phyloP scores from a whole-genome alignment of 2,113 vertebrate genomes.

The Scomber colias region DNA sequence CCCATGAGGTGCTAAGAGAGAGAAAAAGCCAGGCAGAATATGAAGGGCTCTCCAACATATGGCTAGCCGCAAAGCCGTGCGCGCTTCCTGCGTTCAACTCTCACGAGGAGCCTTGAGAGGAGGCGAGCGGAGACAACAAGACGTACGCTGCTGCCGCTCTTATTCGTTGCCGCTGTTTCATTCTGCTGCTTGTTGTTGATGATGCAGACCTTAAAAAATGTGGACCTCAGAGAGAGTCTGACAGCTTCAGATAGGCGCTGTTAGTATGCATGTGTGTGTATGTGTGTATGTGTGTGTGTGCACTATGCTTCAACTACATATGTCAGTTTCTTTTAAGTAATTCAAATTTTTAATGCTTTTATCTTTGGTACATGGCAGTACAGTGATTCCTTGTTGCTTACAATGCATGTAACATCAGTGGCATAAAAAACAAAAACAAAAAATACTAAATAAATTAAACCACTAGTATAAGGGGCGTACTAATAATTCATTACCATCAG shows the following conservation, averaged over 20 bases:
- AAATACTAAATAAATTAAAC: too few relatives aligned
- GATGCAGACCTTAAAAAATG: slow-evolving; percentile 18
- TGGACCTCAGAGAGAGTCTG: slow-evolving; percentile 43
- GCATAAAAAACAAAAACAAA: too few relatives aligned
- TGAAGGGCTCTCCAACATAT: slow-evolving; percentile 57
- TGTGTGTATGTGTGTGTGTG: background rate
- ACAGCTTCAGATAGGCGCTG: slow-evolving; percentile 38
- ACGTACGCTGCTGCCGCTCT: background rate
- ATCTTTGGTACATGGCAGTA: too few relatives aligned
- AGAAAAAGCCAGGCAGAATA: slow-evolving; percentile 45
- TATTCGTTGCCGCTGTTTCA: slow-evolving; percentile 29
- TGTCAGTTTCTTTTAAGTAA: background rate
- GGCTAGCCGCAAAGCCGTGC: slow-evolving; percentile 29
- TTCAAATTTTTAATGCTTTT: too few relatives aligned
- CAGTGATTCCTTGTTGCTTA: too few relatives aligned
- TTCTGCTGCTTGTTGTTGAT: slow-evolving; percentile 29
- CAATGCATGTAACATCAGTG: too few relatives aligned
- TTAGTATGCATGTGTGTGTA: background rate
- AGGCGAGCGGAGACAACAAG: slow-evolving; percentile 10
- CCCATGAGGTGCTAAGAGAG: slow-evolving; percentile 53
- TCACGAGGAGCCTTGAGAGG: slow-evolving; percentile 40
- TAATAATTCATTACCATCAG: too few relatives aligned
- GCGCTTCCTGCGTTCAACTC: slow-evolving; percentile 39
- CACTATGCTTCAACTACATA: background rate
- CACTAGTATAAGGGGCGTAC: too few relatives aligned